These are phyloP conservation scores for Semaprochilodus insignis DNA, from an alignment of 2,797 vertebrate genomes.

Conservation along the genomic window DNA sequence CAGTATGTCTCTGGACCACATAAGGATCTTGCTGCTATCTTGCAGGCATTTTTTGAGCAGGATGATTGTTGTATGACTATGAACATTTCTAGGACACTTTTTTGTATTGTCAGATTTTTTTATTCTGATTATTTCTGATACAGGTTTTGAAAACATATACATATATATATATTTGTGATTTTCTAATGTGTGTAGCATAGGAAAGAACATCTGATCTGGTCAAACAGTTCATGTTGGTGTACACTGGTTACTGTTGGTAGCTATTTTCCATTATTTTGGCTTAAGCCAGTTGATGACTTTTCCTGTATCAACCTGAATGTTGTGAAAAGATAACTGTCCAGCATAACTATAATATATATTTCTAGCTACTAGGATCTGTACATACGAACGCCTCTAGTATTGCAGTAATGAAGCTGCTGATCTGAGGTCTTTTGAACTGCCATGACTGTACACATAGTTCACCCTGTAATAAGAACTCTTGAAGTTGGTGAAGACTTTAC, in stretches of 20 bases:
- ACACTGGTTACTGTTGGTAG: slow-evolving; percentile 75
- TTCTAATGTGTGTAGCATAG: slow-evolving; percentile 79
- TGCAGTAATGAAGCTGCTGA: neutral
- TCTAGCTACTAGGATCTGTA: slow-evolving; percentile 59
- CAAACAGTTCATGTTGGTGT: slow-evolving; percentile 72
- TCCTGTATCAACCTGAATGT: slow-evolving; percentile 76
- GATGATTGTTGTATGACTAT: slow-evolving; percentile 63
- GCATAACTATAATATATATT: slow-evolving; percentile 65
- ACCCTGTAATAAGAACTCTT: neutral
- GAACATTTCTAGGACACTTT: slow-evolving; percentile 74
- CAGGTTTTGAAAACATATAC: slow-evolving; percentile 54
- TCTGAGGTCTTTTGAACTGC: slow-evolving; percentile 32
- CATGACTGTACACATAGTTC: slow-evolving; percentile 15
- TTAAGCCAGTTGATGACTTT: slow-evolving; percentile 47
- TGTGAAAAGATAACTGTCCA: slow-evolving; percentile 75
- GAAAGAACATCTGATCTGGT: slow-evolving; percentile 81
- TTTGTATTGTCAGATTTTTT: slow-evolving; percentile 86
- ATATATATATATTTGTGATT: slow-evolving; percentile 64
- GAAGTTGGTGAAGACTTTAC: neutral
- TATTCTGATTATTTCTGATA: slow-evolving; percentile 70
- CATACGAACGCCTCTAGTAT: slow-evolving; percentile 48
- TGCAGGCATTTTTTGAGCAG: slow-evolving; percentile 69
- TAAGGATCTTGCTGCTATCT: slow-evolving; percentile 83
- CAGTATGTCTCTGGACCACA: slow-evolving; percentile 75
- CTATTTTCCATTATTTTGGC: slow-evolving; percentile 59